phyloP scores from a whole-genome alignment of 1,140 invertebrate genomes.

The Dermatophagoides farinae region DNA sequence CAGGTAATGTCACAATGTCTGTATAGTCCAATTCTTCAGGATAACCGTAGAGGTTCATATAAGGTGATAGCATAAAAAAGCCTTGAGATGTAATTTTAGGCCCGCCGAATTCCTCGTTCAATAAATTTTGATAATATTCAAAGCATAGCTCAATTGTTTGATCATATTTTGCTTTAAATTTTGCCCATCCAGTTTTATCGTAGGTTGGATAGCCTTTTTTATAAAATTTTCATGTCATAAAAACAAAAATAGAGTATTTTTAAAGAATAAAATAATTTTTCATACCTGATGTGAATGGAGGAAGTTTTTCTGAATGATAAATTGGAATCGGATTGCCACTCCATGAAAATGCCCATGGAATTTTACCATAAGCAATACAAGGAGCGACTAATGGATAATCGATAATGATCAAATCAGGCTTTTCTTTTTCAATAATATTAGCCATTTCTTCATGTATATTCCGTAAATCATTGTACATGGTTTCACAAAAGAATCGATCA shows the following conservation, averaged over 20 bases:
- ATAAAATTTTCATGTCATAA: background rate
- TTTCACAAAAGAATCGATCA: background rate
- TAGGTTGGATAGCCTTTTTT: background rate
- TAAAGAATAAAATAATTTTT: background rate
- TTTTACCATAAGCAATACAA: background rate
- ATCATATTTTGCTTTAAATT: background rate
- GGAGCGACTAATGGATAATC: background rate
- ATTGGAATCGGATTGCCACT: background rate
- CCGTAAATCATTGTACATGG: background rate
- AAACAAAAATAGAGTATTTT: background rate
- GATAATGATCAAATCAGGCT: slow-evolving; percentile 3
- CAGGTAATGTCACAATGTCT: background rate
- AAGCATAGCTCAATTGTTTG: background rate
- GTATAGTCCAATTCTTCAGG: slow-evolving; percentile 4
- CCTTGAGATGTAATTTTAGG: background rate
- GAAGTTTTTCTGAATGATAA: background rate
- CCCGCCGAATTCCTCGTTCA: background rate
- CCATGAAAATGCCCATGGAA: background rate
- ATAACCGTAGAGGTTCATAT: slow-evolving; percentile 1
- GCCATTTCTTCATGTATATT: background rate
- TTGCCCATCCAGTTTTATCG: background rate
- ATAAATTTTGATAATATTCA: background rate
- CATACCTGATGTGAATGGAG: background rate
- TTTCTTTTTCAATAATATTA: background rate
- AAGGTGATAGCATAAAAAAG: background rate